Conservation (phyloP, 2,113 vertebrate species). For the Stigmatopora nigra region DNA sequence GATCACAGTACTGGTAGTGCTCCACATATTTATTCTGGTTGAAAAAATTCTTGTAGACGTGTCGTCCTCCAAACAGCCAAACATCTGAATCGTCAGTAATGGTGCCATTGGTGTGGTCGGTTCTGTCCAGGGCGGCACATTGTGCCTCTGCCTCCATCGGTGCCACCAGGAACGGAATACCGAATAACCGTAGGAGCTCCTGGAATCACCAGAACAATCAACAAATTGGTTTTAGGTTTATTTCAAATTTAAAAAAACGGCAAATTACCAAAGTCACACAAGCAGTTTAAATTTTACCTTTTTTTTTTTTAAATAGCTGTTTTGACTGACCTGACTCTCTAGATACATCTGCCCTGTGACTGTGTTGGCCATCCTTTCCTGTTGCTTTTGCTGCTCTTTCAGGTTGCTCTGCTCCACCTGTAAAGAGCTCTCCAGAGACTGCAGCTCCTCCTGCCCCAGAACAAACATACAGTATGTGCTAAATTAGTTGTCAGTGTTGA, state of each 20-base stretch:
- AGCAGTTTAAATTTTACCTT: neutral
- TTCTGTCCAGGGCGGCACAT: conserved; percentile 82
- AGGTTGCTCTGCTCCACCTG: conserved; percentile 77
- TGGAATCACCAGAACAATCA: conserved; percentile 35
- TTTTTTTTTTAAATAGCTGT: neutral
- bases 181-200: conserved; percentile 91
- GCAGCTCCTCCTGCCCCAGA: conserved; percentile 79
- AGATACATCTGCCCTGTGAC: conserved; percentile 95
- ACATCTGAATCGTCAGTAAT: conserved; percentile 98
- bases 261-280: neutral
- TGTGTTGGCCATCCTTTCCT: conserved; percentile 83
- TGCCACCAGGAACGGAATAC: conserved; percentile 85
- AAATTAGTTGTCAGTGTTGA: neutral
- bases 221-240: too few relatives aligned
- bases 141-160: conserved; percentile 95
- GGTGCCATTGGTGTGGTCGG: conserved; percentile 89
- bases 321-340: conserved; percentile 83
- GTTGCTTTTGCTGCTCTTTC: conserved; percentile 81
- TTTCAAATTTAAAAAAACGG: neutral
- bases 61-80: conserved; percentile 92
- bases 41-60: conserved; percentile 97
- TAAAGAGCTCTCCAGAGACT: conserved; percentile 77
- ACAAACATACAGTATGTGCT: conserved; percentile 4
- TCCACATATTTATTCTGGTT: conserved; percentile 86
- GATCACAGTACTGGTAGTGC: conserved; percentile 84